A percentile compares a stretch with the other conserved stretches of the same genome.
Evolutionary conservation across 2,888 invertebrate species (phyloP).

Genomic region (Anagyrus pseudococci): DNA sequence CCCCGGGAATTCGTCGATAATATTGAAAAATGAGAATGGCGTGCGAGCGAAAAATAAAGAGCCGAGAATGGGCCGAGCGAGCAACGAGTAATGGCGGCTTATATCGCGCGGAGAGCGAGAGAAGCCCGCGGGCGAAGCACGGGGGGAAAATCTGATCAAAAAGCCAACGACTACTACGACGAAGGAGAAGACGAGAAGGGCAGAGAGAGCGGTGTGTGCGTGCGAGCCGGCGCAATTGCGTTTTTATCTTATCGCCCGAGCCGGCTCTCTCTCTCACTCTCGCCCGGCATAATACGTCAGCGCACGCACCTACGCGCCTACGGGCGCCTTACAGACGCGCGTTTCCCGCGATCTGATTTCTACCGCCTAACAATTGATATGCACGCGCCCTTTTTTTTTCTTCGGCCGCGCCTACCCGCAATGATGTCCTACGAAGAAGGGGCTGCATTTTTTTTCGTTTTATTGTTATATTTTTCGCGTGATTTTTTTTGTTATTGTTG

Average conservation of each 20-base stretch:
- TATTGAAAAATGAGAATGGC: slow-evolving; percentile 34
- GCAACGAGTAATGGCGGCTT: slow-evolving; percentile 6
- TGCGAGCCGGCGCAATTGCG: slow-evolving; percentile 32
- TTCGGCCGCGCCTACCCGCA: no score
- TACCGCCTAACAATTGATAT: slow-evolving; percentile 12
- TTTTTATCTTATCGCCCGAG: slow-evolving; percentile 39
- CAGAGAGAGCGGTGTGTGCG: slow-evolving; percentile 16
- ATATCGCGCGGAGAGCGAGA: slow-evolving; percentile 1
- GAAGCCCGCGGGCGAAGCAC: background rate
- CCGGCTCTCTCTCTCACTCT: slow-evolving; percentile 26
- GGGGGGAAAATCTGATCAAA: slow-evolving; percentile 30
- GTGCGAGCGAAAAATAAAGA: slow-evolving; percentile 19
- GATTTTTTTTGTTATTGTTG: no score
- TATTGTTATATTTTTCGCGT: no score
- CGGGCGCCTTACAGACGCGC: background rate
- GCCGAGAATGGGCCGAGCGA: background rate
- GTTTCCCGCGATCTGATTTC: slow-evolving; percentile 16
- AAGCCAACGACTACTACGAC: slow-evolving; percentile 4
- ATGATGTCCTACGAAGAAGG: no score
- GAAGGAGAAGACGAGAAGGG: slow-evolving; percentile 12
- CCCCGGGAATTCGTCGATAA: slow-evolving; percentile 20
- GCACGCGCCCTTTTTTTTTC: slow-evolving; percentile 3
- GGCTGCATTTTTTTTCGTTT: no score
- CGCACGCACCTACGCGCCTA: slow-evolving; percentile 9
- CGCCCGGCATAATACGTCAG: slow-evolving; percentile 8